Evolutionary conservation across 1,140 invertebrate genomes (phyloP).

Genomic region (Trichonephila clavipes): DNA sequence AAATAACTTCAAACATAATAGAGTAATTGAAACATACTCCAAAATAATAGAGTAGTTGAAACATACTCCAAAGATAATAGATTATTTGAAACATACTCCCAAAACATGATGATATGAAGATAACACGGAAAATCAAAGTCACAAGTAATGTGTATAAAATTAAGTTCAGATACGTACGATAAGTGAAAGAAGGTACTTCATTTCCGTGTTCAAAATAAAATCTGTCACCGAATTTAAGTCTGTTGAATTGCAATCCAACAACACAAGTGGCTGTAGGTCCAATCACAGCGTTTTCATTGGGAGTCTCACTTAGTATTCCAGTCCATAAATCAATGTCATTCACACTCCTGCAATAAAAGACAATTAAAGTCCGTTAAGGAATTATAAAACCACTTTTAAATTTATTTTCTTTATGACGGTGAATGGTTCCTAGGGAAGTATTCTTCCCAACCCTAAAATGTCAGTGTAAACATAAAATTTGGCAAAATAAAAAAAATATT

Average conservation of each 20-base stretch:
- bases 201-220: constrained; percentile 82
- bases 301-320: constrained; percentile 81
- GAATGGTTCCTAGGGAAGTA: too few relatives aligned
- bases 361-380: too few relatives aligned
- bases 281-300: constrained; percentile 79
- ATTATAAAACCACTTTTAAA: too few relatives aligned
- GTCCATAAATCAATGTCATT: constrained; percentile 82
- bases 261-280: constrained; percentile 80
- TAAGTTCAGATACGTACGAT: neutral
- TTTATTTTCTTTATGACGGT: too few relatives aligned
- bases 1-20: neutral
- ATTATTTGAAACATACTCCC: too few relatives aligned
- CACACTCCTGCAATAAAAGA: constrained; percentile 76
- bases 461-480: too few relatives aligned
- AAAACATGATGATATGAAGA: neutral
- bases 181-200: constrained; percentile 82
- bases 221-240: constrained; percentile 80
- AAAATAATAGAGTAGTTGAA: too few relatives aligned
- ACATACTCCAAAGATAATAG: too few relatives aligned
- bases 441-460: too few relatives aligned
- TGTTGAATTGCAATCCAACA: constrained; percentile 79
- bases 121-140: neutral
- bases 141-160: too few relatives aligned
- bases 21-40: too few relatives aligned
- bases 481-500: too few relatives aligned